phyloP scores from a whole-genome alignment of 2,797 vertebrate species.

The Micrastur ruficollis region DNA sequence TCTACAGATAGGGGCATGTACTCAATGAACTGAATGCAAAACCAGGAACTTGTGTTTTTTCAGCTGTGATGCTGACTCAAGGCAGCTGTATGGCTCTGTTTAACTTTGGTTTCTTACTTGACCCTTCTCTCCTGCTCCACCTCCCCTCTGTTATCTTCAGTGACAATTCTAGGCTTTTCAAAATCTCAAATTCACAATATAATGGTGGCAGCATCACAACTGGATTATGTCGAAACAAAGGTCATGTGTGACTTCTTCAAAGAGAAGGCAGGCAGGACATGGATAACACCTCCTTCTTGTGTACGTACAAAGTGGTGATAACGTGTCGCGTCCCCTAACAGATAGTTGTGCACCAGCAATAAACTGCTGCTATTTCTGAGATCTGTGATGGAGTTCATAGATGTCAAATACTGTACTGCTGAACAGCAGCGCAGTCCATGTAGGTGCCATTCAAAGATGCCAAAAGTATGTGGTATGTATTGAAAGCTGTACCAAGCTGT shows the following conservation, averaged over 20 bases:
- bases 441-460: background rate
- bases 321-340: background rate
- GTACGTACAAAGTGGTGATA: background rate
- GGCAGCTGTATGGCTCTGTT: background rate
- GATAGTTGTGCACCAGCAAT: background rate
- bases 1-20: background rate
- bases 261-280: background rate
- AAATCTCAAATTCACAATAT: background rate
- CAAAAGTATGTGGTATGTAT: fast-evolving
- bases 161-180: background rate
- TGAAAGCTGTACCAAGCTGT: background rate
- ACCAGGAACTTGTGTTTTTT: background rate
- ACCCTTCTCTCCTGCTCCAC: background rate
- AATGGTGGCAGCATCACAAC: background rate
- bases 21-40: background rate
- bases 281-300: background rate
- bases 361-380: background rate
- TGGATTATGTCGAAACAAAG: background rate
- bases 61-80: background rate
- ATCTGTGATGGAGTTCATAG: background rate
- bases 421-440: too few relatives aligned
- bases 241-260: background rate
- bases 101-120: background rate
- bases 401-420: background rate
- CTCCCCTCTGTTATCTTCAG: background rate